Base-by-base conservation (phyloP, 2,113 vertebrate genomes). In the Siniperca knerii region DNA sequence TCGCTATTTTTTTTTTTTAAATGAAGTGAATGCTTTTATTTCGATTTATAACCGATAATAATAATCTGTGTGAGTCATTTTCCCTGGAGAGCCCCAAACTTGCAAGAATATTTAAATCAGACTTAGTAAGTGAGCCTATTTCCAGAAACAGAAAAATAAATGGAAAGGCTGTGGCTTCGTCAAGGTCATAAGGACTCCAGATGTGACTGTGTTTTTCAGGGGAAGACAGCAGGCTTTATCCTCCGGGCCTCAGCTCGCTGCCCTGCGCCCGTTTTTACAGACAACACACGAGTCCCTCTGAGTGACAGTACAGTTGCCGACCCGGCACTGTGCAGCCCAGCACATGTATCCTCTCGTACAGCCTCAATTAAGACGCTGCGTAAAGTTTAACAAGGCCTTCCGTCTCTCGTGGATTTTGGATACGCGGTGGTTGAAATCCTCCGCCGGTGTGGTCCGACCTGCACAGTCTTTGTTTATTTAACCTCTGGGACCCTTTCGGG, bases 391-490 rank as follows among this genome's bases (percentile, higher is more conserved):
- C 96, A 95, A 96, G 96, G 95, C 94, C 95, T 83, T 81, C 54
- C 84, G 94, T 97, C 95, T 96, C 96, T 93, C 83, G 96, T 95
- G 95, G 96, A 94, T 93, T 82, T 96, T 95, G 95, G 96, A 94
- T 93, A 95, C 93, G 95, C 92, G 93, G 95, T 13, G 95, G 94
- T 95, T 96, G 93, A 95, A 95, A 94, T 95, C 95, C 96, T 97
- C 75, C 96, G 96, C 95, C 96, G 85, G 97, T 98, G 97, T 97
- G 97, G 97, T 98, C 97, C 96, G 95, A 96, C 94, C 93, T 93
- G 97, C 96, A 90, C 96, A 94, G 96, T 93, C 96, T 97, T 96
- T 98, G 97, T 98, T 98, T 98, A 84, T 95, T 96, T 99, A 97
- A 99, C 97, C 97, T 95, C 95, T 87, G 91, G 91, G 97, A 97